phyloP scores from a whole-genome alignment of 2,797 vertebrate genomes.

The Acridotheres tristis region DNA sequence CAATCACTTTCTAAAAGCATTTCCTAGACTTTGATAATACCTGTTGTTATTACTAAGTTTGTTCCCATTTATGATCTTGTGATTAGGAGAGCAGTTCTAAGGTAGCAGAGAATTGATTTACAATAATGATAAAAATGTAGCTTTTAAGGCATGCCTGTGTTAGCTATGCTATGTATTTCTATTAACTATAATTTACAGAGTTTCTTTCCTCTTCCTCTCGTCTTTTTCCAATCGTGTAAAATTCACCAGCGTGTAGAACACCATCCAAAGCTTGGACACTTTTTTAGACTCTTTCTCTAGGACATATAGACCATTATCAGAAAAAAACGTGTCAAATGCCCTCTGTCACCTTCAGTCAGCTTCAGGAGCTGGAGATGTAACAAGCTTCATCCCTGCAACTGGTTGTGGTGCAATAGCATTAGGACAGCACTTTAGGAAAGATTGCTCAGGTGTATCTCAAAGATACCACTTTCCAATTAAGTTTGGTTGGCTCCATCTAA shows the following conservation, averaged over 20 bases:
- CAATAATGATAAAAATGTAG: background rate
- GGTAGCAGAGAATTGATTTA: background rate
- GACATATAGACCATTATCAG: background rate
- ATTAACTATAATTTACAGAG: background rate
- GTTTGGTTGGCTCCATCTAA: background rate
- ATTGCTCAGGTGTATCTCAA: background rate
- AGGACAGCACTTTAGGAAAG: background rate
- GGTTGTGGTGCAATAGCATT: accelerated
- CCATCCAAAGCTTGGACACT: background rate
- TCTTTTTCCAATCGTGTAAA: background rate
- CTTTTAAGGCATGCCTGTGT: background rate
- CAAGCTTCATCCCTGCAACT: background rate
- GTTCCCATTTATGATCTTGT: background rate
- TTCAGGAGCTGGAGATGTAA: background rate
- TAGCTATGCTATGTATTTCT: background rate
- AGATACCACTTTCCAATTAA: background rate
- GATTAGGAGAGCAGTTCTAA: background rate
- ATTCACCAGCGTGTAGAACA: background rate
- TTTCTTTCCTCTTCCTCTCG: background rate
- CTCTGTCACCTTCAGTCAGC: background rate
- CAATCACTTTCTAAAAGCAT: background rate
- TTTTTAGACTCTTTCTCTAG: background rate
- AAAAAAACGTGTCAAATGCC: background rate
- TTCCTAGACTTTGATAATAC: background rate
- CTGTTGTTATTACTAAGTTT: background rate